These are phyloP conservation scores for Phrynocephalus versicolor DNA, from an alignment of 2,113 vertebrate genomes.

Conservation along the genomic window DNA sequence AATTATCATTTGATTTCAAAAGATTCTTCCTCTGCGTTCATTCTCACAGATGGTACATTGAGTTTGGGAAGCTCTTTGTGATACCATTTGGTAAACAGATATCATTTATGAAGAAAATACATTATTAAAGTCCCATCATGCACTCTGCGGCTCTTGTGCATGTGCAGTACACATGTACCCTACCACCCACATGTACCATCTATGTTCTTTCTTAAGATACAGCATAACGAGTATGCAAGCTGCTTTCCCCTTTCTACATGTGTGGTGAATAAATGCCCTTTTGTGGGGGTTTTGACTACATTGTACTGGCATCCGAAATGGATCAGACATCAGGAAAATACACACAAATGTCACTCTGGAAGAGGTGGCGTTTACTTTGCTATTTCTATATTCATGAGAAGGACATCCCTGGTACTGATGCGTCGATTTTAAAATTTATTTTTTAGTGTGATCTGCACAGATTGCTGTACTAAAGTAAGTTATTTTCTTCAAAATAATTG, in stretches of 20 bases:
- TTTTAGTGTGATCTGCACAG: constrained; percentile 63
- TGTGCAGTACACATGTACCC: no score
- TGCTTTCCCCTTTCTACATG: not conserved
- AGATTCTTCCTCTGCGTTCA: no score
- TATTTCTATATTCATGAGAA: not conserved
- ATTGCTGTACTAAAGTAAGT: constrained; percentile 70
- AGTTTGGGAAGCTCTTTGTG: no score
- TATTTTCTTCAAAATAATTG: not conserved
- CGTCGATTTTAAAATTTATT: constrained; percentile 6
- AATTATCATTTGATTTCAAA: no score
- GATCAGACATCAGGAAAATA: not conserved
- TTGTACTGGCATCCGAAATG: not conserved
- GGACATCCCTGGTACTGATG: not conserved
- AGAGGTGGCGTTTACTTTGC: not conserved
- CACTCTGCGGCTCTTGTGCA: no score
- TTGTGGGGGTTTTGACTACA: not conserved
- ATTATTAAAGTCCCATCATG: no score
- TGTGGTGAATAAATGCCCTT: not conserved
- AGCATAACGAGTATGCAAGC: not conserved
- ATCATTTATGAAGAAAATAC: no score
- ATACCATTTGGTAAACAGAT: no score
- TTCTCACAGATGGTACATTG: no score
- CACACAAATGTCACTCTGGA: not conserved
- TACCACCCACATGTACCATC: no score
- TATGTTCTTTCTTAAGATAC: not conserved